Conservation (phyloP, 1,140 invertebrate species). For the Drosophila subobscura region DNA sequence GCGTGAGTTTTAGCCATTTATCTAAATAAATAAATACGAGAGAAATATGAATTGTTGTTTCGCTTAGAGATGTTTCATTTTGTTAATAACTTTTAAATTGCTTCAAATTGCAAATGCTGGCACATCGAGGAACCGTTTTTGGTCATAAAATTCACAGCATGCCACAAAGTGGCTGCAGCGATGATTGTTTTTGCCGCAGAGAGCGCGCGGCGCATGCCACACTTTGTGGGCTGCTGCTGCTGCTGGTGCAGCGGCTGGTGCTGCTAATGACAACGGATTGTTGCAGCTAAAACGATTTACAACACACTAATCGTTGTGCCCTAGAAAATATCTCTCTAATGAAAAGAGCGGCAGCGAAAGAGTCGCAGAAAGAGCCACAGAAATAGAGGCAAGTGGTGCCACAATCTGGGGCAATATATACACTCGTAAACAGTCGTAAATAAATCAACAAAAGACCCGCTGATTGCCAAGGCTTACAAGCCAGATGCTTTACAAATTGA, state of each 20-base stretch:
- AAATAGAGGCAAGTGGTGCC: neutral
- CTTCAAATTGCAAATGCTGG: constrained; percentile 65
- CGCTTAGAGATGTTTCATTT: constrained; percentile 40
- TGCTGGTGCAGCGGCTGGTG: no score
- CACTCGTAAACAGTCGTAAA: constrained; percentile 5
- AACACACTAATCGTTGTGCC: constrained; percentile 54
- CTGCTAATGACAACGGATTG: no score
- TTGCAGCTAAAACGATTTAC: constrained; percentile 45
- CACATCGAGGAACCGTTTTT: constrained; percentile 10
- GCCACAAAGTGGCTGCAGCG: constrained; percentile 40
- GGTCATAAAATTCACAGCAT: constrained; percentile 46
- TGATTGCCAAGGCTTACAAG: constrained; percentile 29
- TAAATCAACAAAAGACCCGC: constrained; percentile 24
- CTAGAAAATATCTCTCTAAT: constrained; percentile 45
- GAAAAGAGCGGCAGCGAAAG: constrained; percentile 14
- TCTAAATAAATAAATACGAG: constrained; percentile 20
- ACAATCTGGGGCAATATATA: constrained; percentile 24
- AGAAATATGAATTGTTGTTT: constrained; percentile 20
- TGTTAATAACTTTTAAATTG: constrained; percentile 77
- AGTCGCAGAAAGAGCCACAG: neutral
- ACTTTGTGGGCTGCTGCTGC: no score
- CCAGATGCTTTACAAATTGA: constrained; percentile 16
- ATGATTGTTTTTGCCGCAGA: constrained; percentile 52
- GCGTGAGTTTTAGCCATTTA: constrained; percentile 33
- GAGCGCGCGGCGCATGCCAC: constrained; percentile 30